Conservation (phyloP, 2,888 invertebrate genomes). For the Cacoxenus indagator region DNA sequence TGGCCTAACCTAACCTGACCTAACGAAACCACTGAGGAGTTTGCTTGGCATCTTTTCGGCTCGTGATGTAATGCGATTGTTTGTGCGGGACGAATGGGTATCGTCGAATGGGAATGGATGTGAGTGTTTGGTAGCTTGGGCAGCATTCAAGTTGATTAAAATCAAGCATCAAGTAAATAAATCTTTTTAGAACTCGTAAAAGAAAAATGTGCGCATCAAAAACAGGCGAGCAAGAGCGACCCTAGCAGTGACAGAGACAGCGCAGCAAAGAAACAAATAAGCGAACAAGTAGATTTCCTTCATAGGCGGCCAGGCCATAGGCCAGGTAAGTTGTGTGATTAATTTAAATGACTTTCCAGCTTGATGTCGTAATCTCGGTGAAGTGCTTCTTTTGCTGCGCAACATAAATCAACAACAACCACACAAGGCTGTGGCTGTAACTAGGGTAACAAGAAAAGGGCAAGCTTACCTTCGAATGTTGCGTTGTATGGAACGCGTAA, state of each 20-base stretch:
- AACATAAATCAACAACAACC: conserved; percentile 24
- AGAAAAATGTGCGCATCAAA: conserved; percentile 13
- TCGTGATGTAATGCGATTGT: conserved; percentile 53
- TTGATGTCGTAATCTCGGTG: conserved; percentile 36
- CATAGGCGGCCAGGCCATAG: neutral
- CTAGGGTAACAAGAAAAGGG: conserved; percentile 33
- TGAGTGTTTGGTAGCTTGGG: conserved; percentile 22
- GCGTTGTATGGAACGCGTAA: conserved; percentile 88
- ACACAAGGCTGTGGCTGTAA: conserved; percentile 25
- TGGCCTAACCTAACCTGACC: conserved; percentile 5
- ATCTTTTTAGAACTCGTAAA: conserved; percentile 40
- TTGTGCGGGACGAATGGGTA: conserved; percentile 1
- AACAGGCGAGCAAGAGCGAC: neutral
- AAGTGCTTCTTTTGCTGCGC: neutral
- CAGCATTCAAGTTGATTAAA: conserved; percentile 58
- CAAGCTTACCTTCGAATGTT: conserved; percentile 82
- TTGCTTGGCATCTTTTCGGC: conserved; percentile 14
- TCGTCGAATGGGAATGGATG: neutral
- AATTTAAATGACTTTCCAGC: conserved; percentile 51
- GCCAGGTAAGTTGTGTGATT: conserved; percentile 44
- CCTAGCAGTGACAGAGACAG: neutral
- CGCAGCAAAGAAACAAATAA: neutral
- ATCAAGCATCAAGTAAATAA: conserved; percentile 62
- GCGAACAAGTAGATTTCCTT: neutral
- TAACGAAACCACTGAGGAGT: conserved; percentile 9